Conservation (phyloP, 2,113 vertebrate species). For the Onychostoma macrolepis region DNA sequence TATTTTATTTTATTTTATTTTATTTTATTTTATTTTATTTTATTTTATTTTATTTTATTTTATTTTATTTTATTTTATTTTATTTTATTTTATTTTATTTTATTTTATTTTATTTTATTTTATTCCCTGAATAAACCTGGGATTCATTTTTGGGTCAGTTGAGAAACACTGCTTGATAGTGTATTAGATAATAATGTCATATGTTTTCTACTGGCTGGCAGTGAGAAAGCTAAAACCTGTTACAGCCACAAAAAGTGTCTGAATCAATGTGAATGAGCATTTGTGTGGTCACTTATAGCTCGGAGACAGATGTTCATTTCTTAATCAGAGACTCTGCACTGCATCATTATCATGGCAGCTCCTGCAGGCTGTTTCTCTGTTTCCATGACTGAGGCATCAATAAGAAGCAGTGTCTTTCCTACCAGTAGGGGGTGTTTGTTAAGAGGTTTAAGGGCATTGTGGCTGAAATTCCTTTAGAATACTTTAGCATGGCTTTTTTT, state of each 20-base stretch:
- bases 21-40: background rate
- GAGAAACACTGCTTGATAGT: background rate
- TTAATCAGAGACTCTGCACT: constrained; percentile 54
- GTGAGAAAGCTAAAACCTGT: constrained; percentile 39
- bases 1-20: too few relatives aligned
- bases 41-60: background rate
- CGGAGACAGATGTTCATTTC: constrained; percentile 52
- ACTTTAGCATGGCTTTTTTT: constrained; percentile 7
- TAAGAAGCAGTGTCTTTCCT: background rate
- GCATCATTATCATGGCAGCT: constrained; percentile 40
- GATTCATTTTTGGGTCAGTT: background rate
- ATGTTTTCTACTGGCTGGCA: background rate
- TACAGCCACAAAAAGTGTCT: constrained; percentile 9
- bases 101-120: background rate
- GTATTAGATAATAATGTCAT: background rate
- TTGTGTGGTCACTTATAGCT: constrained; percentile 31
- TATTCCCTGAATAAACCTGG: background rate
- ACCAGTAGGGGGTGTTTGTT: constrained; percentile 25
- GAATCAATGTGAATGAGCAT: constrained; percentile 19
- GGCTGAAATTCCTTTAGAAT: background rate
- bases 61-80: too few relatives aligned
- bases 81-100: background rate
- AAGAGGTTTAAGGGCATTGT: background rate
- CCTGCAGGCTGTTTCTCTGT: constrained; percentile 52
- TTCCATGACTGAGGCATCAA: constrained; percentile 36